phyloP scores from a whole-genome alignment of 2,888 invertebrate genomes.

The Sarcophaga carnaria region DNA sequence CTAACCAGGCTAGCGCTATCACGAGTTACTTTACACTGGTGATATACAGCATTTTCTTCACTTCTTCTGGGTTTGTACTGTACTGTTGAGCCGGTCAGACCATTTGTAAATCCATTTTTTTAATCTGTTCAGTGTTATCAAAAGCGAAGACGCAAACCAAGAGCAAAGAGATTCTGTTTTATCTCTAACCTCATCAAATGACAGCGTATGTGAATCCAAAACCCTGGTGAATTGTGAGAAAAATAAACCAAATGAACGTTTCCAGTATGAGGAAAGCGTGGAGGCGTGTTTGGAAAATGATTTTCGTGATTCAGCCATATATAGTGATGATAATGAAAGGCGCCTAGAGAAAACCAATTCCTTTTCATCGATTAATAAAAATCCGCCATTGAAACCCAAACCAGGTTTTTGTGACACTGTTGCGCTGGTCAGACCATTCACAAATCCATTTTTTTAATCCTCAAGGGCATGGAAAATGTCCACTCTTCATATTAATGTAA shows the following conservation, averaged over 20 bases:
- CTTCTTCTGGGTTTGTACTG: too few relatives aligned
- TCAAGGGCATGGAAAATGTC: too few relatives aligned
- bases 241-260: constrained; percentile 81
- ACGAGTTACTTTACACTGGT: too few relatives aligned
- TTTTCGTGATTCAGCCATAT: constrained; percentile 92
- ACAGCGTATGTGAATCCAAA: constrained; percentile 78
- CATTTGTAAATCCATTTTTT: too few relatives aligned
- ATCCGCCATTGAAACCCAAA: constrained; percentile 75
- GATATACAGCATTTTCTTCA: too few relatives aligned
- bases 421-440: too few relatives aligned
- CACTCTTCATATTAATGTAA: too few relatives aligned
- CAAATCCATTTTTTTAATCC: too few relatives aligned
- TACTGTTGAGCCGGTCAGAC: too few relatives aligned
- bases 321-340: constrained; percentile 85
- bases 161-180: constrained; percentile 81
- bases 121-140: constrained; percentile 81
- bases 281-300: constrained; percentile 87
- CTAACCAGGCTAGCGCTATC: too few relatives aligned
- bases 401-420: constrained; percentile 70
- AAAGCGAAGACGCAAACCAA: constrained; percentile 74
- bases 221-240: neutral
- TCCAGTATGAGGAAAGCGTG: constrained; percentile 89
- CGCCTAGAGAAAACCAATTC: constrained; percentile 76
- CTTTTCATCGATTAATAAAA: constrained; percentile 70
- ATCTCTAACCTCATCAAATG: constrained; percentile 81